phyloP scores from a whole-genome alignment of 1,140 invertebrate genomes.

The Saxidomus purpurata region DNA sequence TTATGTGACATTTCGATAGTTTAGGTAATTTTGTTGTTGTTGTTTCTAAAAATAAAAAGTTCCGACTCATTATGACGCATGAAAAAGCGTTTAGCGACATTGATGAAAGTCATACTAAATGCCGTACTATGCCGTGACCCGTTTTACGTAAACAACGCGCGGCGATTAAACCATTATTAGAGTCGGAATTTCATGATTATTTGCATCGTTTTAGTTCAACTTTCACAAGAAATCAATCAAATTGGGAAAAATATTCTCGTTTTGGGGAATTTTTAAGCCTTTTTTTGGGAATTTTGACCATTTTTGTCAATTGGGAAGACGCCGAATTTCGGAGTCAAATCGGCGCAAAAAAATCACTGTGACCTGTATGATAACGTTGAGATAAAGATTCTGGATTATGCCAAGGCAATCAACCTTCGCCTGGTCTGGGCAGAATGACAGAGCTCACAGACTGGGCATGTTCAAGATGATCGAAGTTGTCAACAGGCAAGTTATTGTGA shows the following conservation, averaged over 20 bases:
- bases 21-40: too few relatives aligned
- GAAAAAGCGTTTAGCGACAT: background rate
- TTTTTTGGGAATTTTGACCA: background rate
- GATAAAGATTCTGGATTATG: too few relatives aligned
- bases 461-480: too few relatives aligned
- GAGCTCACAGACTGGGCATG: too few relatives aligned
- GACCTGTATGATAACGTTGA: too few relatives aligned
- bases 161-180: background rate
- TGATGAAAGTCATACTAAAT: background rate
- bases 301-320: slow-evolving; percentile 22
- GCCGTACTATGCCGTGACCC: background rate
- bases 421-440: too few relatives aligned
- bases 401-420: too few relatives aligned
- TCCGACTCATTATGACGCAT: background rate
- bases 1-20: background rate
- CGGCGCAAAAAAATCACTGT: background rate
- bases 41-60: background rate
- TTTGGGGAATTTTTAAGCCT: background rate
- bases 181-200: background rate
- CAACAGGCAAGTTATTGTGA: too few relatives aligned
- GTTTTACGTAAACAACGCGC: background rate
- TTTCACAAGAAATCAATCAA: background rate
- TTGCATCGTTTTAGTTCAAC: background rate
- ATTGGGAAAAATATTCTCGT: background rate
- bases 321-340: slow-evolving; percentile 7